These are phyloP conservation scores for Teleogryllus oceanicus DNA, from an alignment of 2,888 invertebrate species.

Conservation along the genomic window DNA sequence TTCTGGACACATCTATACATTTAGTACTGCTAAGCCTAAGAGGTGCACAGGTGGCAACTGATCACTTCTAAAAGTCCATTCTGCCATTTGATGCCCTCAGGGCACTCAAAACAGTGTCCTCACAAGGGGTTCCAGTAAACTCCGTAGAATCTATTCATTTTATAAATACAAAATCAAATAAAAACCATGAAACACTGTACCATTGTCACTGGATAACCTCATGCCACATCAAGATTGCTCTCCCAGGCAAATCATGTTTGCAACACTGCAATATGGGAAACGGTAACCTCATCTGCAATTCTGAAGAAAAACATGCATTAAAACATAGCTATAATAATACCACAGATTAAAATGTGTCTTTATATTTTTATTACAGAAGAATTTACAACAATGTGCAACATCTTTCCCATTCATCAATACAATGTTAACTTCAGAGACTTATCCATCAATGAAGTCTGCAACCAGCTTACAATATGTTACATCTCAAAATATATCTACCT, in stretches of 20 bases:
- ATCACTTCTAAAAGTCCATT: too few relatives aligned
- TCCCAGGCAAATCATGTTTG: neutral
- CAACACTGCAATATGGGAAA: slow-evolving; percentile 32
- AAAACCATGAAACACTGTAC: slow-evolving; percentile 29
- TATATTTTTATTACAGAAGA: neutral
- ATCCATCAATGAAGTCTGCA: too few relatives aligned
- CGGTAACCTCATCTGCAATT: slow-evolving; percentile 31
- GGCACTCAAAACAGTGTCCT: too few relatives aligned
- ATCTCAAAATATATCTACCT: too few relatives aligned
- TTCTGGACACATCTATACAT: neutral
- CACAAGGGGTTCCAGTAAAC: too few relatives aligned
- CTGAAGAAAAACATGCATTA: slow-evolving; percentile 31
- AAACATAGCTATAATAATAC: neutral
- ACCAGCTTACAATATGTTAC: too few relatives aligned
- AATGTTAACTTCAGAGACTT: too few relatives aligned
- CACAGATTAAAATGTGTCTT: neutral
- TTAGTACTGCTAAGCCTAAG: neutral
- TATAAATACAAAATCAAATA: slow-evolving; percentile 9
- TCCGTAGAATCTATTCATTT: neutral
- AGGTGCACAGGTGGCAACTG: too few relatives aligned
- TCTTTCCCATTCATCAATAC: too few relatives aligned
- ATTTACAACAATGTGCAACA: neutral
- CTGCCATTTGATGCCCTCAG: too few relatives aligned
- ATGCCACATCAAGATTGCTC: neutral
- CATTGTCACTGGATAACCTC: slow-evolving; percentile 33